A percentile compares a stretch with the other conserved stretches of the same genome.
Conservation (phyloP, 1,140 invertebrate genomes). For the Drosophila kepulauana region DNA sequence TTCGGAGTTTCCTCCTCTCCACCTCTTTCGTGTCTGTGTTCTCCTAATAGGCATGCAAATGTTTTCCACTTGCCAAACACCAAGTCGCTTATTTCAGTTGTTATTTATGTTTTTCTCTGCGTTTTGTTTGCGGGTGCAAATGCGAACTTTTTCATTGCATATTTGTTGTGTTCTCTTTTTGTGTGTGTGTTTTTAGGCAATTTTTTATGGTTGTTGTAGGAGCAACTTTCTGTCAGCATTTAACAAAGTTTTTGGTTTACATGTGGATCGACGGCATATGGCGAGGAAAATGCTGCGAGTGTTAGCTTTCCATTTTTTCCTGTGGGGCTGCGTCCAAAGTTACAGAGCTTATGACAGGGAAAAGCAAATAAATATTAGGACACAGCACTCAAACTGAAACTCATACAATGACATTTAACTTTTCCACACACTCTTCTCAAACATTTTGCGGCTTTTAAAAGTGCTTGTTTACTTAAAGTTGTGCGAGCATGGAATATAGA, state of each 20-base stretch:
- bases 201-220: constrained; percentile 47
- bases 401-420: constrained; percentile 53
- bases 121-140: constrained; percentile 56
- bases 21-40: neutral
- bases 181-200: constrained; percentile 31
- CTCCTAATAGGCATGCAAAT: constrained; percentile 67
- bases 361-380: constrained; percentile 44
- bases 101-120: constrained; percentile 41
- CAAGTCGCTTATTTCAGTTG: constrained; percentile 46
- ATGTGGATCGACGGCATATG: constrained; percentile 45
- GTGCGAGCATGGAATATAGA: constrained; percentile 10
- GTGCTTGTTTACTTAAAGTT: constrained; percentile 54
- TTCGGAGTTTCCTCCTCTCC: neutral
- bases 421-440: constrained; percentile 22
- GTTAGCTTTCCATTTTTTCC: constrained; percentile 1
- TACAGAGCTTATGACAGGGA: constrained; percentile 21
- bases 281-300: constrained; percentile 31
- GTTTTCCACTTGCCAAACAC: constrained; percentile 76
- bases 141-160: constrained; percentile 58
- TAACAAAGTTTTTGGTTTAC: constrained; percentile 61
- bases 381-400: constrained; percentile 43
- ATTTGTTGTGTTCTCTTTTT: constrained; percentile 36
- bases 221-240: constrained; percentile 66
- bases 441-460: constrained; percentile 51
- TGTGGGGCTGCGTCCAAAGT: constrained; percentile 16